Percentiles rank a stretch among this genome's conserved stretches.
These are phyloP conservation scores for Melanophora roralis DNA, from an alignment of 2,888 invertebrate species.

Conservation along the genomic window DNA sequence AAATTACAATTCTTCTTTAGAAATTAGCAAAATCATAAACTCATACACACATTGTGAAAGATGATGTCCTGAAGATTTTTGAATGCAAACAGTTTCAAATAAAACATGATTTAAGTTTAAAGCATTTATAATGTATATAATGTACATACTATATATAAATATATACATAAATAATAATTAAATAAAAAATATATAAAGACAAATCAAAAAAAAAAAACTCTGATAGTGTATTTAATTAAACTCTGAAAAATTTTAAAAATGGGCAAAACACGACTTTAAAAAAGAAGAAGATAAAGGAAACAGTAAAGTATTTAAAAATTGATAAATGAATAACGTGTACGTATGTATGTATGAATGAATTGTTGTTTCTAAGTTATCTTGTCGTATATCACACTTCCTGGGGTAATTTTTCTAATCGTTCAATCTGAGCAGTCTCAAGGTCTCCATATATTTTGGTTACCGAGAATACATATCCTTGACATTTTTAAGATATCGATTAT, in stretches of 20 bases:
- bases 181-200: conserved; percentile 62
- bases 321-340: too few relatives aligned
- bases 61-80: conserved; percentile 30
- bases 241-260: conserved; percentile 49
- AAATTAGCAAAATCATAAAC: too few relatives aligned
- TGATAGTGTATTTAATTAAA: too few relatives aligned
- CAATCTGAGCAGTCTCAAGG: too few relatives aligned
- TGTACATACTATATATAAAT: conserved; percentile 65
- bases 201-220: conserved; percentile 40
- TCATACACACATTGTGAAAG: not conserved
- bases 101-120: conserved; percentile 45
- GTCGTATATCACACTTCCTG: too few relatives aligned
- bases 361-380: too few relatives aligned
- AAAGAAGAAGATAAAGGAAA: conserved; percentile 1
- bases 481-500: too few relatives aligned
- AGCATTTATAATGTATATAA: conserved; percentile 63
- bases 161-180: conserved; percentile 50
- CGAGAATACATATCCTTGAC: too few relatives aligned
- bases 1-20: too few relatives aligned
- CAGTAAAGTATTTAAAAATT: conserved; percentile 9
- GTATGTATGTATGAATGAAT: too few relatives aligned
- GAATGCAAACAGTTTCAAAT: not conserved
- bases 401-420: too few relatives aligned
- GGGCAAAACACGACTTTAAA: conserved; percentile 25
- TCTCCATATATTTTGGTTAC: too few relatives aligned